Evolutionary conservation across 2,113 vertebrate genomes (phyloP), one percentile per base, ranked within the genome.

Genomic region (Dermatemys mawii): DNA sequence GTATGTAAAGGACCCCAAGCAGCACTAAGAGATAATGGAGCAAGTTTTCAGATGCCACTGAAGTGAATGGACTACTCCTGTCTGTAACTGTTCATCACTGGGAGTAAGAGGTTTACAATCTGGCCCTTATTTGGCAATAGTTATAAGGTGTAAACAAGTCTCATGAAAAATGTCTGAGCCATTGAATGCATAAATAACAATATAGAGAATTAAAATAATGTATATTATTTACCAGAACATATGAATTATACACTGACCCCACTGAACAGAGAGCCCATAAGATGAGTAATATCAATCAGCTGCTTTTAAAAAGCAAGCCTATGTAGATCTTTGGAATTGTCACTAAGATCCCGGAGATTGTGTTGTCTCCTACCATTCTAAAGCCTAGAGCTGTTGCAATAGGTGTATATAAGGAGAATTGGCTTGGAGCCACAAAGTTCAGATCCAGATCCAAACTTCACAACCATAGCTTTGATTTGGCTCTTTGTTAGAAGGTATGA

Each of bases 241-340:
- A 2, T 0, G 48, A 5, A 27, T 44, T 41, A 49, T 11, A 51
- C n/a, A 41, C 16, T 5, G 38, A 8, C 8, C 5, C 21, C 32
- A 19, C 27, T 9, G 29, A 12, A 4, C 4, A 5, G 3, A 7
- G 41, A 76, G 46, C 6, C 2, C 2, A 38, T 54, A 11, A 1
- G 13, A 4, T 3, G 3, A 46, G 21, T 76, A 16, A 46, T 46
- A 29, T 11, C 44, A 46, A 16, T 46, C 6, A 1, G 8, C 6
- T 51, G 22, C 46, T 51, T 49, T 46, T 76, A 50, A 76, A 78
- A 84, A n/a, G 41, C 35, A 55, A 57, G 0, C 4, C 27, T 11
- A 2, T 50, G 2, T 29, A 67, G 1, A 29, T 29, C 29, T 50
- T 32, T 16, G 38, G 49, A 70, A 26, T 11, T 21, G 11, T 44